Percentiles rank a stretch among this genome's conserved stretches.
Evolutionary conservation across 2,888 invertebrate genomes (phyloP).

Genomic region (Mythimna vitellina): DNA sequence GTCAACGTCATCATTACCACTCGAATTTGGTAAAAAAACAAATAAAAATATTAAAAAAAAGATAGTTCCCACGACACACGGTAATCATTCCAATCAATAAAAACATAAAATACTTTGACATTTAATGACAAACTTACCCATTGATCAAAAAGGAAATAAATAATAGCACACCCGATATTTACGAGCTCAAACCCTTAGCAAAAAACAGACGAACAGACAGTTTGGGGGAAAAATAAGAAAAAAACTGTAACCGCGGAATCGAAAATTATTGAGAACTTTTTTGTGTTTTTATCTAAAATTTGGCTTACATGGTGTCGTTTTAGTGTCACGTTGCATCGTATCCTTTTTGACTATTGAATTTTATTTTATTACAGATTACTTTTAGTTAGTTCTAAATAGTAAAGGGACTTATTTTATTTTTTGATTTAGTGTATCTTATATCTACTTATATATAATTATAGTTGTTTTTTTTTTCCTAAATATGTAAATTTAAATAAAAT

Average conservation of each 20-base stretch:
- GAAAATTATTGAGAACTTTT: conserved; percentile 68
- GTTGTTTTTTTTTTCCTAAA: too few relatives aligned
- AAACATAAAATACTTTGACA: conserved; percentile 88
- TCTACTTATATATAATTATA: too few relatives aligned
- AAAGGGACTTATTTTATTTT: too few relatives aligned
- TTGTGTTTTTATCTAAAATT: conserved; percentile 20
- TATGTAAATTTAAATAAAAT: too few relatives aligned
- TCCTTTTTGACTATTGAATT: too few relatives aligned
- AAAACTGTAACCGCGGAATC: conserved; percentile 80
- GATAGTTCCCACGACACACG: conserved; percentile 81
- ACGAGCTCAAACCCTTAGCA: conserved; percentile 76
- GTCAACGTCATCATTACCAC: conserved; percentile 84
- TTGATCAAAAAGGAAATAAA: conserved; percentile 70
- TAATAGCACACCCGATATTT: conserved; percentile 68
- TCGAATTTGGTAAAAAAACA: conserved; percentile 61
- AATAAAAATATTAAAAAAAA: conserved; percentile 43
- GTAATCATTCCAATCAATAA: conserved; percentile 79
- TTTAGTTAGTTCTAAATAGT: too few relatives aligned
- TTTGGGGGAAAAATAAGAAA: conserved; percentile 67
- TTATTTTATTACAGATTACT: too few relatives aligned
- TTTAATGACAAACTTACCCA: conserved; percentile 83
- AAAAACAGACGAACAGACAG: conserved; percentile 72
- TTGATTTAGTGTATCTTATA: too few relatives aligned
- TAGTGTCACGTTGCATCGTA: not conserved
- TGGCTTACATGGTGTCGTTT: conserved; percentile 44